Conservation (phyloP, 1,140 invertebrate genomes). For the Ooceraea biroi region DNA sequence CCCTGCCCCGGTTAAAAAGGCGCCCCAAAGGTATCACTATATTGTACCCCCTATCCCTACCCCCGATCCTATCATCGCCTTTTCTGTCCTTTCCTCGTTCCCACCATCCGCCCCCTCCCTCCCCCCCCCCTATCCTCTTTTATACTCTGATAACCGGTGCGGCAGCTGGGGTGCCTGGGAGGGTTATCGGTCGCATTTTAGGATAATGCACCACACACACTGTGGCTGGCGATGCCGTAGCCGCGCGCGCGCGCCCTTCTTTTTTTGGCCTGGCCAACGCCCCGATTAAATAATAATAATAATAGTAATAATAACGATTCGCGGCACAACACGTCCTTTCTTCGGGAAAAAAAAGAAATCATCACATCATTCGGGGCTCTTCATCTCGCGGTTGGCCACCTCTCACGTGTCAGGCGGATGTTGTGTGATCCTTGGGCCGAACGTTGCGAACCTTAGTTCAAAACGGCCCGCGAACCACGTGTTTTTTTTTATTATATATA, state of each 20-base stretch:
- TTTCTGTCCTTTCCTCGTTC: not conserved
- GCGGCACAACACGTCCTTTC: constrained; percentile 79
- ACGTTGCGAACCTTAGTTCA: constrained; percentile 76
- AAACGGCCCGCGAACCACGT: constrained; percentile 79
- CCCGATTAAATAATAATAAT: constrained; percentile 63
- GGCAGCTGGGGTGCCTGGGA: constrained; percentile 77
- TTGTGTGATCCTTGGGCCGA: constrained; percentile 84
- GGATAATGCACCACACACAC: constrained; percentile 83
- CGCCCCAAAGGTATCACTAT: constrained; percentile 73
- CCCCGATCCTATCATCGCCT: too few relatives aligned
- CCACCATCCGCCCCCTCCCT: not conserved
- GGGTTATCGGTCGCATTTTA: constrained; percentile 82
- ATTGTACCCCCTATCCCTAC: constrained; percentile 6
- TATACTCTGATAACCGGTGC: constrained; percentile 73
- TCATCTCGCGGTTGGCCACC: constrained; percentile 83
- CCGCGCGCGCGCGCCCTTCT: constrained; percentile 75
- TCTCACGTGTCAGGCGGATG: constrained; percentile 80
- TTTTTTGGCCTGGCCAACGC: constrained; percentile 81
- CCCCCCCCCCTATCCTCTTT: constrained; percentile 54
- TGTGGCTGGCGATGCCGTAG: constrained; percentile 83
- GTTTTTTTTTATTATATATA: constrained; percentile 88
- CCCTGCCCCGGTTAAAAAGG: constrained; percentile 74
- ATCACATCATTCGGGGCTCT: constrained; percentile 48
- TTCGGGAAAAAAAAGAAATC: constrained; percentile 72
- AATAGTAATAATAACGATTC: constrained; percentile 66